phyloP scores from a whole-genome alignment of 2,113 vertebrate genomes.

The Tamias sibiricus region DNA sequence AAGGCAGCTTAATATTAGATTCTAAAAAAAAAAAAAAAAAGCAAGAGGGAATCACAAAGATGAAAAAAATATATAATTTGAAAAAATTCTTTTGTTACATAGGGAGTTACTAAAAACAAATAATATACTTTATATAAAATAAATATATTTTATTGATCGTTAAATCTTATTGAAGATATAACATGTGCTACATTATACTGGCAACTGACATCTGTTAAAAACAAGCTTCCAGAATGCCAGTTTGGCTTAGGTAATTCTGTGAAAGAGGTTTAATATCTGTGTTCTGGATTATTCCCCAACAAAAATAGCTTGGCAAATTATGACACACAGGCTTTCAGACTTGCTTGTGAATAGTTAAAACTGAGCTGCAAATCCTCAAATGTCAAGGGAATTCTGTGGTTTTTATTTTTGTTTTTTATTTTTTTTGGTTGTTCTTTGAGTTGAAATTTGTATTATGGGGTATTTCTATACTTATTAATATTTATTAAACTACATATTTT shows the following conservation, averaged over 20 bases:
- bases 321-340: constrained; percentile 54
- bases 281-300: constrained; percentile 69
- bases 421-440: constrained; percentile 34
- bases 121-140: constrained; percentile 44
- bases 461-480: constrained; percentile 41
- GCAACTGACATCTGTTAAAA: constrained; percentile 73
- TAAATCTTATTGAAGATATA: constrained; percentile 67
- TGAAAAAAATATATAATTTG: constrained; percentile 2
- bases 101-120: constrained; percentile 48
- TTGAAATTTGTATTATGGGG: constrained; percentile 20
- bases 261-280: constrained; percentile 65
- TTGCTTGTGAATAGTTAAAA: constrained; percentile 67
- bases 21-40: background rate
- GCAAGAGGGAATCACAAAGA: background rate
- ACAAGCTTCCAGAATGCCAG: constrained; percentile 69
- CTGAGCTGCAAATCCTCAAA: constrained; percentile 56
- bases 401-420: background rate
- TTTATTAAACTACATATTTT: constrained; percentile 53
- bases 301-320: constrained; percentile 74
- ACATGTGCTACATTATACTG: constrained; percentile 64
- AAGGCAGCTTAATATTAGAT: constrained; percentile 40
- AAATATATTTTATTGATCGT: constrained; percentile 59
- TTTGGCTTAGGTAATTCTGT: constrained; percentile 78
- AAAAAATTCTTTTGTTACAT: constrained; percentile 35
- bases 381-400: constrained; percentile 37